Base-by-base conservation (phyloP, 2,888 invertebrate genomes). In the Microdon myrmicae region DNA sequence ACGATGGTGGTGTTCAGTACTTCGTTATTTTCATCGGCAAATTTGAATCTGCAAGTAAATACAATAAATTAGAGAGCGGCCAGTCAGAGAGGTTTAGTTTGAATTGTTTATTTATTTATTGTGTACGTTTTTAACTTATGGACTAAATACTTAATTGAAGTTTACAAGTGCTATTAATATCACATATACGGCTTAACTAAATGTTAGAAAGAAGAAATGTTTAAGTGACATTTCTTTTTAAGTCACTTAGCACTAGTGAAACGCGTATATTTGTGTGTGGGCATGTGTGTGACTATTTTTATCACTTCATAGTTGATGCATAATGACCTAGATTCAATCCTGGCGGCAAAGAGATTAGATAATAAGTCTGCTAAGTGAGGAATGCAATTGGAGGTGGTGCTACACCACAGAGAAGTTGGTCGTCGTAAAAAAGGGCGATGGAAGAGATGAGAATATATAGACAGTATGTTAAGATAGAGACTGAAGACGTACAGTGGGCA, bases 231-330 rank as follows among this genome's bases (percentile, higher is more conserved):
- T 64, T 64, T 64, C 61, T 55, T 43, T 48, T 49, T 37, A 48
- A 37, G 49, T 23, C 47, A 25, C 31, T 54, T 53, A 59, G n/a
- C n/a, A n/a, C n/a, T n/a, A n/a, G n/a, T n/a, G n/a, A n/a, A n/a
- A n/a, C n/a, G n/a, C n/a, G n/a, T n/a, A n/a, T n/a, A n/a, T n/a
- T 22, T 12, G 20, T 26, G 29, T 29, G 19, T 34, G 54, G 38
- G 55, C 32, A 48, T 48, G 17, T 19, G 41, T 38, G 23, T 45
- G 58, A 58, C 47, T 64, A 64, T 64, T 64, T 64, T 64, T 64
- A 64, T 64, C 64, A 58, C 64, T 58, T 64, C 64, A 64, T 28
- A 64, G 64, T 64, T 64, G 61, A 64, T 64, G 64, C 64, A 64
- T 64, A 64, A 64, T 64, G 64, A 64, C 64, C 64, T 53, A 64